A percentile compares a stretch with the other conserved stretches of the same genome.
These are phyloP conservation scores for Brachyptera risi DNA, from an alignment of 2,888 invertebrate species.

Conservation along the genomic window DNA sequence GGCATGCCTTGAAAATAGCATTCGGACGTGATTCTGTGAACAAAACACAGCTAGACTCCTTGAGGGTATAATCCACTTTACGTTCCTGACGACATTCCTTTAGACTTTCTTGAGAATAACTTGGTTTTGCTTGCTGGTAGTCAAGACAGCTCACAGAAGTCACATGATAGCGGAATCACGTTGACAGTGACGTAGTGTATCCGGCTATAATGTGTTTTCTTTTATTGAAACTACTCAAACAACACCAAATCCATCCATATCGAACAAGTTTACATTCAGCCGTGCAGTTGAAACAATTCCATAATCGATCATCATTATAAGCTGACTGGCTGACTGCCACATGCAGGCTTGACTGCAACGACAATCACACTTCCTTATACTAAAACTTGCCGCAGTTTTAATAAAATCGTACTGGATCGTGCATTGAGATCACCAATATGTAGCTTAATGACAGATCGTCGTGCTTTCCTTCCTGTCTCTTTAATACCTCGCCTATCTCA, in stretches of 20 bases:
- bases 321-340: not conserved
- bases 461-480: not conserved
- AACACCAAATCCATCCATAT: slow-evolving; percentile 12
- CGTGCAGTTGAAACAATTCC: slow-evolving; percentile 2
- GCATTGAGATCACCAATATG: not conserved
- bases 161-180: slow-evolving; percentile 8
- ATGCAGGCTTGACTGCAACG: no score
- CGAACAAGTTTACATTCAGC: slow-evolving; percentile 10
- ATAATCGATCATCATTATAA: slow-evolving; percentile 11
- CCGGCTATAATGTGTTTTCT: slow-evolving; percentile 3
- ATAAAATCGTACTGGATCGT: not conserved
- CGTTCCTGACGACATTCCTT: slow-evolving; percentile 19
- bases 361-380: not conserved
- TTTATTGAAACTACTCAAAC: not conserved
- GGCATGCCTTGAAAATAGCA: slow-evolving; percentile 1
- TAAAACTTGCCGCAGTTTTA: not conserved
- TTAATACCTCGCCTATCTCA: not conserved
- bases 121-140: slow-evolving; percentile 7
- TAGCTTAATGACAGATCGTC: slow-evolving; percentile 6
- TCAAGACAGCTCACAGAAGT: not conserved
- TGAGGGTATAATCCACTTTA: slow-evolving; percentile 16
- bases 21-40: slow-evolving; percentile 12
- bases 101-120: slow-evolving; percentile 1
- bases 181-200: slow-evolving; percentile 7
- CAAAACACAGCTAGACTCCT: not conserved